Evolutionary conservation across 2,888 invertebrate species (phyloP), one percentile per base, ranked within the genome.

Genomic region (Volucella bombylans): DNA sequence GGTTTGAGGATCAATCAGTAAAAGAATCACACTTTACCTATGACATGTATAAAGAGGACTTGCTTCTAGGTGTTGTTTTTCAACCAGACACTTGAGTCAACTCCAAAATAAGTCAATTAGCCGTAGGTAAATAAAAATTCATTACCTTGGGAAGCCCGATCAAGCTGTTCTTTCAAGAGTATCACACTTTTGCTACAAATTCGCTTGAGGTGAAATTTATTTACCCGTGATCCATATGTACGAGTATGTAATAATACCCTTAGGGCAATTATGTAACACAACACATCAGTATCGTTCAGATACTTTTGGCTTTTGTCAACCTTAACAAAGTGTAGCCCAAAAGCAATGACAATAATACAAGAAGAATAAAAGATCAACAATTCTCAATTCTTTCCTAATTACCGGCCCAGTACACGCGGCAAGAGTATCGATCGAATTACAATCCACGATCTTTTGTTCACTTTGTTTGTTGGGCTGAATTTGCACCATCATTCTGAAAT

Each of bases 401-500:
- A 68, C 74, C 55, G 49, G 31, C 6, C 10, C 2, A 57, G 57
- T 23, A 50, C 38, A 78, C 65, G 65, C 47, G 59, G 54, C 52
- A 43, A 65, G 47, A 71, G 49, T 82, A 54, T 77, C 49, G 55
- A 23, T 47, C 55, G 49, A 64, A 50, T 74, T 47, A 57, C 49
- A 18, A 55, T 54, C 43, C 45, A 38, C 45, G 47, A 47, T 14
- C 41, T 59, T 45, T 54, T 68, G 68, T 68, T 54, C 12, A 11
- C 1, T 11, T 59, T 39, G 41, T 11, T 59, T 39, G 41, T 59
- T 18, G 43, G 39, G 47, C 59, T 23, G 65, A 79, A 73, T 52
- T 69, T 73, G 79, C 73, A 73, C 57, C 79, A 73, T 79, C 76
- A 76, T 62, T 41, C 73, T 41, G 49, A 74, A 64, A 31, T 52